Evolutionary conservation across 1,140 invertebrate genomes (phyloP).

Genomic region (Pogonus chalceus): DNA sequence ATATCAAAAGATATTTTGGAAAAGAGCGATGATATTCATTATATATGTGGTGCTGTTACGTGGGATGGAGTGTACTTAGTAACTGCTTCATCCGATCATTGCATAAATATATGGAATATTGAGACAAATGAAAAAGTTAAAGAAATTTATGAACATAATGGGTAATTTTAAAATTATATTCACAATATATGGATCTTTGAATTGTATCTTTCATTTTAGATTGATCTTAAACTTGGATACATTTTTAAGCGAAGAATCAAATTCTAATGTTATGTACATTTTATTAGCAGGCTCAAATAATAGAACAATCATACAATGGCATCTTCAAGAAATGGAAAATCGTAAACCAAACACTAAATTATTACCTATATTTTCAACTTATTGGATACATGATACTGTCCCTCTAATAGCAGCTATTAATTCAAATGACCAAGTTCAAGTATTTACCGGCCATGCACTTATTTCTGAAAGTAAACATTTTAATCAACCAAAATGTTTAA

Average conservation of each 20-base stretch:
- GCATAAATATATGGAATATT: background rate
- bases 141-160: background rate
- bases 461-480: slow-evolving; percentile 16
- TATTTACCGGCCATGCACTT: slow-evolving; percentile 14
- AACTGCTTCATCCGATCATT: background rate
- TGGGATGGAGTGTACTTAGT: slow-evolving; percentile 1
- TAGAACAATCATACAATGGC: slow-evolving; percentile 17
- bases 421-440: slow-evolving; percentile 15
- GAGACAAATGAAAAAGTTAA: background rate
- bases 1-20: background rate
- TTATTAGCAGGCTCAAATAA: slow-evolving; percentile 17
- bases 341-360: background rate
- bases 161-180: background rate
- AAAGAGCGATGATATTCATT: background rate
- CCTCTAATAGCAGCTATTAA: slow-evolving; percentile 11
- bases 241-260: slow-evolving; percentile 13
- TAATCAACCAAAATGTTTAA: background rate
- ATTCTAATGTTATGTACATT: slow-evolving; percentile 12
- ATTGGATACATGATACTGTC: slow-evolving; percentile 15
- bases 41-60: background rate
- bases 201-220: slow-evolving; percentile 10
- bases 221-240: slow-evolving; percentile 14
- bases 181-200: too few species aligned
- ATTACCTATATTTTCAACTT: slow-evolving; percentile 8
- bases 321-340: slow-evolving; percentile 5